A percentile compares a stretch with the other conserved stretches of the same genome.
phyloP scores from a whole-genome alignment of 2,888 invertebrate genomes.

The Escarpia spicata region DNA sequence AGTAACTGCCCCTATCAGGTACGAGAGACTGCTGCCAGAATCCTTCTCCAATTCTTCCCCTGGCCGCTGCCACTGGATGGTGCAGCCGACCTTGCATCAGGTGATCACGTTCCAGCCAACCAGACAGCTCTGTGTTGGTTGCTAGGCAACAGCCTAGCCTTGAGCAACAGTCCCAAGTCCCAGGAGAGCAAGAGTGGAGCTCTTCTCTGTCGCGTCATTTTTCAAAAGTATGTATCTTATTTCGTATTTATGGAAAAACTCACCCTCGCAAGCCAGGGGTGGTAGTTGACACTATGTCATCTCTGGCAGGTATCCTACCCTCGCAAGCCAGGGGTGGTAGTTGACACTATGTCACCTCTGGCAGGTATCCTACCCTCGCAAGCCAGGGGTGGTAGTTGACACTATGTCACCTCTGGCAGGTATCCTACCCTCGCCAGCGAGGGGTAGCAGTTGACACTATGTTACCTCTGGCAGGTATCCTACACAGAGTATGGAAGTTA shows the following conservation, averaged over 20 bases:
- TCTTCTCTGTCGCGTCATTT: constrained; percentile 70
- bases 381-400: too few species aligned
- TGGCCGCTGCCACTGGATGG: constrained; percentile 39
- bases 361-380: too few species aligned
- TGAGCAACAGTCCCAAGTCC: constrained; percentile 73
- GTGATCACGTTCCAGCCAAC: background rate
- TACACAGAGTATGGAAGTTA: too few species aligned
- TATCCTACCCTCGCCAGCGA: too few species aligned
- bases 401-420: too few species aligned
- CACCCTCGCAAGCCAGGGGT: too few species aligned
- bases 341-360: too few species aligned
- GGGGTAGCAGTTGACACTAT: too few species aligned
- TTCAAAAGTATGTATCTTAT: constrained; percentile 50
- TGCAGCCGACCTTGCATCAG: background rate
- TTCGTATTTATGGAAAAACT: background rate
- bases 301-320: too few species aligned
- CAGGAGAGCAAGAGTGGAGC: constrained; percentile 74
- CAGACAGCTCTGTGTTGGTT: constrained; percentile 19
- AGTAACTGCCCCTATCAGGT: constrained; percentile 28
- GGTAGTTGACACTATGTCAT: too few species aligned
- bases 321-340: too few species aligned
- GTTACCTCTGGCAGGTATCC: too few species aligned
- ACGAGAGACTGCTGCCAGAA: constrained; percentile 34
- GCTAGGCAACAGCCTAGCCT: constrained; percentile 54
- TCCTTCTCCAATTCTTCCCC: constrained; percentile 48